Evolutionary conservation across 2,797 vertebrate species (phyloP).

Genomic region (Lithobates pipiens): DNA sequence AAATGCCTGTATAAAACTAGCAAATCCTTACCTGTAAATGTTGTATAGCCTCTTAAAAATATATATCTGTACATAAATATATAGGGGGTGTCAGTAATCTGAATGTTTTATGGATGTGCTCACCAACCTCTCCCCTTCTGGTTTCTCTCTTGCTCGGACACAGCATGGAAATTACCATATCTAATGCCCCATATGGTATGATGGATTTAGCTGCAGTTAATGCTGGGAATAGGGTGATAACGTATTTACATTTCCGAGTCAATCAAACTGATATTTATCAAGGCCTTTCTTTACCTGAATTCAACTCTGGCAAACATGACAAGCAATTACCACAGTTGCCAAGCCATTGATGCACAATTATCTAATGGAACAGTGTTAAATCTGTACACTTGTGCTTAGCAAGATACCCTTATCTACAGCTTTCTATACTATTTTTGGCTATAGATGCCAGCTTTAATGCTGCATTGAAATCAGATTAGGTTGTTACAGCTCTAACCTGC

Average conservation of each 20-base stretch:
- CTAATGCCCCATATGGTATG: neutral
- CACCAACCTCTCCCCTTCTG: neutral
- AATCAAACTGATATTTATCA: neutral
- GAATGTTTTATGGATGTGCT: conserved; percentile 33
- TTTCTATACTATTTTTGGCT: neutral
- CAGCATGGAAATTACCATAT: neutral
- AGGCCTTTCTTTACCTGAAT: neutral
- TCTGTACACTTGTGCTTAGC: neutral
- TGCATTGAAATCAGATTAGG: neutral
- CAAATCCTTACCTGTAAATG: conserved; percentile 64
- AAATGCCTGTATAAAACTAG: conserved; percentile 66
- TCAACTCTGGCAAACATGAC: neutral
- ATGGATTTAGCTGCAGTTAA: neutral
- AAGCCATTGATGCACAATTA: neutral
- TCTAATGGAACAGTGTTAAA: neutral
- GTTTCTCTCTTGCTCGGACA: neutral
- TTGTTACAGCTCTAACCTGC: neutral
- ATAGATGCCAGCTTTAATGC: neutral
- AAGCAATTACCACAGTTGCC: neutral
- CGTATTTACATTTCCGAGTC: neutral
- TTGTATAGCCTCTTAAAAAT: conserved; percentile 69
- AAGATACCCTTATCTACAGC: neutral
- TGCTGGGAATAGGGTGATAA: neutral
- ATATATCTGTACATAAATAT: conserved; percentile 71
- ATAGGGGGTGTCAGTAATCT: conserved; percentile 36